Evolutionary conservation across 2,888 invertebrate species (phyloP).

Genomic region (Petrophora chlorosata): DNA sequence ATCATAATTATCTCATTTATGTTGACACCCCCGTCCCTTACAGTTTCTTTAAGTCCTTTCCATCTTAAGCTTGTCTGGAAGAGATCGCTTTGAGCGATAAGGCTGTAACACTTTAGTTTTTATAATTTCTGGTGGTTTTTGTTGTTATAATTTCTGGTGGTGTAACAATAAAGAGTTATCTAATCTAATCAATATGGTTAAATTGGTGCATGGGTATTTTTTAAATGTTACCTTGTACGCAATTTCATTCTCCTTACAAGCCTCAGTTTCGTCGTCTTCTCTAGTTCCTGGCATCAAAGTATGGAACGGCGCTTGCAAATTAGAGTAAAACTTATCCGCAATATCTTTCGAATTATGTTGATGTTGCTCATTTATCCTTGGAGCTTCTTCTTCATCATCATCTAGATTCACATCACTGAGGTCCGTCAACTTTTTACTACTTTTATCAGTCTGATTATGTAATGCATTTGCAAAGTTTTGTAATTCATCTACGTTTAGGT

Average conservation of each 20-base stretch:
- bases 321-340: conserved; percentile 70
- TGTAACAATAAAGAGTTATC: too few species aligned
- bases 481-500: conserved; percentile 71
- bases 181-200: too few species aligned
- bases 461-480: conserved; percentile 72
- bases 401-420: conserved; percentile 92
- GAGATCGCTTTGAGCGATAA: too few species aligned
- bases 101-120: too few species aligned
- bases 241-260: conserved; percentile 75
- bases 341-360: conserved; percentile 53
- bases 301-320: conserved; percentile 71
- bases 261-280: conserved; percentile 60
- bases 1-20: too few species aligned
- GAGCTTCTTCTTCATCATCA: conserved; percentile 80
- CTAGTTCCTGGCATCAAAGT: conserved; percentile 59
- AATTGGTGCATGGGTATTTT: too few species aligned
- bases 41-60: too few species aligned
- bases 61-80: too few species aligned
- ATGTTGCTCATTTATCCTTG: conserved; percentile 40
- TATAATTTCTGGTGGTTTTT: too few species aligned
- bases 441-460: conserved; percentile 65
- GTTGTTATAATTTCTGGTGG: too few species aligned
- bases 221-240: conserved; percentile 78
- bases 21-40: too few species aligned
- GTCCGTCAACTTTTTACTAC: conserved; percentile 75